Percentiles rank a stretch among this genome's conserved stretches.
Conservation (phyloP, 2,113 vertebrate species). For the Neomonachus schauinslandi region DNA sequence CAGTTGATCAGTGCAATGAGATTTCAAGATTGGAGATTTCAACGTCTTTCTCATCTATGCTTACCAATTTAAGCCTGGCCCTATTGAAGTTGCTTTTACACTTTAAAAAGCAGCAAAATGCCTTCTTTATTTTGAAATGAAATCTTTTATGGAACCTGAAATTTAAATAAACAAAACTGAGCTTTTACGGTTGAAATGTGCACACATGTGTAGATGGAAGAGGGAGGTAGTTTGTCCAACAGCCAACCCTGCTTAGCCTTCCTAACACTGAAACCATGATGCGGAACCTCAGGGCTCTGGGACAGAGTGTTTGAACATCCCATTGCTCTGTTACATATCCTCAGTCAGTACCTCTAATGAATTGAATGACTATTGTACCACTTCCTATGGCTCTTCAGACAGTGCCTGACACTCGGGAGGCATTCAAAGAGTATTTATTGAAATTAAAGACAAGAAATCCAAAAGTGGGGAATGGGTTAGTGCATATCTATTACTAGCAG, state of each 20-base stretch:
- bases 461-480: background rate
- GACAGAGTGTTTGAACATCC: background rate
- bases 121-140: slow-evolving; percentile 11
- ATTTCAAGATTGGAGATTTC: background rate
- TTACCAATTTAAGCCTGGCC: background rate
- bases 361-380: background rate
- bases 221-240: background rate
- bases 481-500: background rate
- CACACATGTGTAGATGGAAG: accelerated
- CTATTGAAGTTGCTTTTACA: background rate
- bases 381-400: background rate
- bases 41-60: background rate
- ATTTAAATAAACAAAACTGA: background rate
- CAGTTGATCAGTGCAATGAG: background rate
- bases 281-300: background rate
- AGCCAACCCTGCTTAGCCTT: background rate
- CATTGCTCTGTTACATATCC: too few species aligned
- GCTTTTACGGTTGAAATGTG: background rate
- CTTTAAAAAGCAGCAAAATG: background rate
- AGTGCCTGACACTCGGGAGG: background rate
- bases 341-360: background rate
- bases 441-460: background rate
- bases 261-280: background rate
- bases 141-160: background rate
- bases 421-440: background rate